Evolutionary conservation across 2,888 invertebrate species (phyloP).

Genomic region (Alcis repandata): DNA sequence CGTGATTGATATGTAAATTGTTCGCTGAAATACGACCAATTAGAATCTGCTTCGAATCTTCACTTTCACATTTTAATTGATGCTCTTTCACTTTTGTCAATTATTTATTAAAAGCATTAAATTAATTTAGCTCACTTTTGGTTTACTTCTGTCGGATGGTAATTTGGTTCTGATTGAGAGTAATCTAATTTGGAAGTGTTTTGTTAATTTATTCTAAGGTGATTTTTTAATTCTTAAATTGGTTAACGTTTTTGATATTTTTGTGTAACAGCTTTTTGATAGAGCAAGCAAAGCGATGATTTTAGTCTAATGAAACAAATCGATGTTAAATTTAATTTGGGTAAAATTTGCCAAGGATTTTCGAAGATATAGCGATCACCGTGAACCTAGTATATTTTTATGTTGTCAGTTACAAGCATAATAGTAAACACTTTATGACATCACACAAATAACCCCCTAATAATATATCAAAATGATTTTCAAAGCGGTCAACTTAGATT

Average conservation of each 20-base stretch:
- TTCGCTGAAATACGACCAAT: slow-evolving; percentile 10
- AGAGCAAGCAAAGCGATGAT: too few species aligned
- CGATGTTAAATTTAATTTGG: too few species aligned
- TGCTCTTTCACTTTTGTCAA: slow-evolving; percentile 36
- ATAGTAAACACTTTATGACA: too few species aligned
- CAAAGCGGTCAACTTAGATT: not conserved
- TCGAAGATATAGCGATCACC: too few species aligned
- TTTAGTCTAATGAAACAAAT: too few species aligned
- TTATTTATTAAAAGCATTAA: slow-evolving; percentile 26
- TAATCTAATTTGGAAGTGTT: slow-evolving; percentile 9
- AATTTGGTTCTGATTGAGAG: slow-evolving; percentile 15
- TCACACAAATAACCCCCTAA: too few species aligned
- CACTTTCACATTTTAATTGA: slow-evolving; percentile 39
- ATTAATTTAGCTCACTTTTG: slow-evolving; percentile 19
- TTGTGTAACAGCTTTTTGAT: not conserved
- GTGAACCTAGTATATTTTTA: too few species aligned
- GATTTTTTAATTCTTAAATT: not conserved
- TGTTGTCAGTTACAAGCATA: too few species aligned
- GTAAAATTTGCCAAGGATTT: too few species aligned
- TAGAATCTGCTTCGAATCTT: slow-evolving; percentile 11
- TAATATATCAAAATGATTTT: too few species aligned
- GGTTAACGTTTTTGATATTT: not conserved
- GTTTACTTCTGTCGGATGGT: slow-evolving; percentile 1
- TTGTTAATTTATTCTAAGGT: slow-evolving; percentile 1
- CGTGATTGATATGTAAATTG: slow-evolving; percentile 25